Evolutionary conservation across 2,113 vertebrate species (phyloP), one percentile per base, ranked within the genome.

Genomic region (Hemicordylus capensis): DNA sequence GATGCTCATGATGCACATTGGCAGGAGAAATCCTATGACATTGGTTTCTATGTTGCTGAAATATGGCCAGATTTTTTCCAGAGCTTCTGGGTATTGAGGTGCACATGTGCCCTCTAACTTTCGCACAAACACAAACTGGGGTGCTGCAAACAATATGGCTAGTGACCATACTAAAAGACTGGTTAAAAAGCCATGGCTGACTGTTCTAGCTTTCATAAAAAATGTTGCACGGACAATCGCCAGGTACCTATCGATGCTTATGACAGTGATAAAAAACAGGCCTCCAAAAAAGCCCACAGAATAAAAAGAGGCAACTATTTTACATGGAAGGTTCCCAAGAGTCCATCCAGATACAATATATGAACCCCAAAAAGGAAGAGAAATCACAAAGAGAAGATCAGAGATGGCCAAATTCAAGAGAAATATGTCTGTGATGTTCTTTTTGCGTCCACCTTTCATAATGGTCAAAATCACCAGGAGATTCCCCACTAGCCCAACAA

Each of bases 161-260:
- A 88, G 61, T 0, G 91, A 72, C 98, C 98, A 99, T 10, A 97
- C 93, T 0, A 95, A 76, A 0, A 89, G 56, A 70, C 97, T 97
- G 22, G 96, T 91, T 7, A 95, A 88, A 19, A 95, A 79, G 0
- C 98, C 97, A 0, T 95, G 95, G 10, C 88, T 95, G 20, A 88
- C 83, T 0, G 97, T 97, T 69, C 97, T 95, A 69, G 92, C 95
- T 85, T 89, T 96, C 80, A 98, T 78, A 6, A 97, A 95, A 20
- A 96, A 96, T 7, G 98, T 93, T 0, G 97, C 97, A 31, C 96
- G 94, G 17, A 99, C 98, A 1, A 99, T 97, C 19, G 98, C 98
- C 92, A 97, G 84, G 83, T 98, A 99, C 6, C 98, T 95, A 84
- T 99, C 98, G 0, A 99, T 72, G 88, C 98, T 98, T 96, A 99